Conservation (phyloP, 64 coral and sea anemone species). For the Dendrophyllia cribrosa region DNA sequence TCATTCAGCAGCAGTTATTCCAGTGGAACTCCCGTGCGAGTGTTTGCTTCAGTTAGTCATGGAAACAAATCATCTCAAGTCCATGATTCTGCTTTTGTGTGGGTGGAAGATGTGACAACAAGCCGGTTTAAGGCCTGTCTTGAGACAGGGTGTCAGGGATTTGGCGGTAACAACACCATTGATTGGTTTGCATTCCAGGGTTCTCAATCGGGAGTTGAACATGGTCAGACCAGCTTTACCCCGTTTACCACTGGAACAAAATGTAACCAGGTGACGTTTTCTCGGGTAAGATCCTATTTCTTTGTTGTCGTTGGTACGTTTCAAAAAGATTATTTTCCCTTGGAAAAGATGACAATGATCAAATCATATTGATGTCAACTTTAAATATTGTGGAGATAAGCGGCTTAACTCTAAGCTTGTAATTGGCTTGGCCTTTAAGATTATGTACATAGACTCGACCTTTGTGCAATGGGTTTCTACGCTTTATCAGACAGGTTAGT, state of each 20-base stretch:
- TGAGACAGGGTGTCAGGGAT: background rate
- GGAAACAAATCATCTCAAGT: background rate
- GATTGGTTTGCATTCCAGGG: conserved; percentile 43
- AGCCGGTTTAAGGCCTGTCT: conserved; percentile 1
- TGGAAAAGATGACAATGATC: no score
- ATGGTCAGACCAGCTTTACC: background rate
- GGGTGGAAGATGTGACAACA: conserved; percentile 14
- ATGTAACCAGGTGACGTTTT: background rate
- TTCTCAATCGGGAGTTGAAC: background rate
- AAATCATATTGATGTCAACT: no score
- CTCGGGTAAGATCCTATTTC: background rate
- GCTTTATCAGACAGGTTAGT: no score
- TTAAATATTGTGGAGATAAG: no score
- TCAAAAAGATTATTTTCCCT: background rate
- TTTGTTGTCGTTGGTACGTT: no score
- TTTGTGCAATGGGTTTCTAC: no score
- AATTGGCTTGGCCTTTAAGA: no score
- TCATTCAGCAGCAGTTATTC: background rate
- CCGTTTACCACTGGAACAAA: conserved; percentile 29
- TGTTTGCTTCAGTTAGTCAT: conserved; percentile 11
- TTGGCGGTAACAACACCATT: background rate
- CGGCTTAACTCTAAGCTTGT: no score
- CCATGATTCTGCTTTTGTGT: background rate
- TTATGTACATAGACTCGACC: no score
- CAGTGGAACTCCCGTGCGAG: background rate